Percentiles rank a stretch among this genome's conserved stretches.
These are phyloP conservation scores for Drosophila murphyi DNA, from an alignment of 1,140 invertebrate genomes.

Conservation along the genomic window DNA sequence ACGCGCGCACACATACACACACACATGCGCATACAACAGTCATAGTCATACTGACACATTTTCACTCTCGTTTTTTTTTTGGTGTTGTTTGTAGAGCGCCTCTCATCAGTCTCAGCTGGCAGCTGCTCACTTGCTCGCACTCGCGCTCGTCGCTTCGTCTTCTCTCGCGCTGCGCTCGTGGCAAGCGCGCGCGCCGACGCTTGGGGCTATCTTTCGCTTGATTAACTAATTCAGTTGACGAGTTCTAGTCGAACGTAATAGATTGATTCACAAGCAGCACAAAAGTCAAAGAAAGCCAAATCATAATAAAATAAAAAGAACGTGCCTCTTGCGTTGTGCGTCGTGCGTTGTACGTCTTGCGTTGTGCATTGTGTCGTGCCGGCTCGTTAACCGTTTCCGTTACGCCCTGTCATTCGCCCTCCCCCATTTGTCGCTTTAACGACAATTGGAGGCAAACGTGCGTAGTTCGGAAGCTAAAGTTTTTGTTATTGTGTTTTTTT, in stretches of 20 bases:
- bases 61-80: conserved; percentile 49
- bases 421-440: conserved; percentile 13
- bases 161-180: conserved; percentile 20
- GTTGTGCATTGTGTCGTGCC: conserved; percentile 19
- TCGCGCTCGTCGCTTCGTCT: conserved; percentile 9
- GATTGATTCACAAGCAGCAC: conserved; percentile 57
- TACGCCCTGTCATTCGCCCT: conserved; percentile 7
- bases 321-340: conserved; percentile 8
- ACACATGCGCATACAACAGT: not conserved
- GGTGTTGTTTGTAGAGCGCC: not conserved
- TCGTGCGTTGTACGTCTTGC: conserved; percentile 4
- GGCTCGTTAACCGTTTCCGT: conserved; percentile 48
- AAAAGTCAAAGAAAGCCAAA: conserved; percentile 11
- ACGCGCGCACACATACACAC: not conserved
- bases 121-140: conserved; percentile 10
- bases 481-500: not conserved
- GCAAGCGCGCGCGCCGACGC: conserved; percentile 43
- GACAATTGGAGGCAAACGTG: conserved; percentile 20
- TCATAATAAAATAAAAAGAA: not conserved
- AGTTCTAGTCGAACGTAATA: conserved; percentile 81
- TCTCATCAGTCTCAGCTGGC: conserved; percentile 4
- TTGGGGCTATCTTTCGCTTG: conserved; percentile 77
- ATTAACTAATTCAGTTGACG: conserved; percentile 84
- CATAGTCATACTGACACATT: conserved; percentile 39
- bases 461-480: conserved; percentile 42